These are phyloP conservation scores for Xenopus laevis DNA, from an alignment of 2,113 vertebrate genomes.

Conservation along the genomic window DNA sequence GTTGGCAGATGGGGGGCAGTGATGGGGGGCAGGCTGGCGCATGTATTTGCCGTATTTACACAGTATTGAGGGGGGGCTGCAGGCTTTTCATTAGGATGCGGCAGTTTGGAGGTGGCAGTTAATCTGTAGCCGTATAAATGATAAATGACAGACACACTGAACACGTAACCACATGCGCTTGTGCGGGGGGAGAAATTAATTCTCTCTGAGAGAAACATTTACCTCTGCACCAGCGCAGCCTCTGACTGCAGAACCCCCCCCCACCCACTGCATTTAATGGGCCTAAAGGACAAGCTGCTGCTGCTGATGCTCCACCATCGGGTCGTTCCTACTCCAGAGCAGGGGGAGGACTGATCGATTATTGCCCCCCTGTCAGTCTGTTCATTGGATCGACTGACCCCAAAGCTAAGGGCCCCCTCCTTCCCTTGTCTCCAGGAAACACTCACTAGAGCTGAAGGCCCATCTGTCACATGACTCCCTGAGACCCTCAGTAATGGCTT, in stretches of 20 bases:
- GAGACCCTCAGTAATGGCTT: too few species aligned
- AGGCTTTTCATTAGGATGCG: slow-evolving; percentile 16
- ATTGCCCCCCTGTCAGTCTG: background rate
- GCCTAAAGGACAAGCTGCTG: background rate
- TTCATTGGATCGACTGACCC: background rate
- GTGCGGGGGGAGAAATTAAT: background rate
- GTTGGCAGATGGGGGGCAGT: too few species aligned
- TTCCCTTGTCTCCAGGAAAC: too few species aligned
- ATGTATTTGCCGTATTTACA: slow-evolving; percentile 1
- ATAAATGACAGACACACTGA: slow-evolving; percentile 11
- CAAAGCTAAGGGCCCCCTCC: too few species aligned
- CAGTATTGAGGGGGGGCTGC: background rate
- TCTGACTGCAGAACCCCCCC: background rate
- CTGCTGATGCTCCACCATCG: background rate
- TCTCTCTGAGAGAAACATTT: background rate
- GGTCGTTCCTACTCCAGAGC: background rate
- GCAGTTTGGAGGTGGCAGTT: background rate
- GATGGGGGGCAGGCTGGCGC: background rate
- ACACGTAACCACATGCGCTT: background rate
- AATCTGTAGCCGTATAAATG: background rate
- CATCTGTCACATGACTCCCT: too few species aligned
- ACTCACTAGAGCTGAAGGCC: too few species aligned
- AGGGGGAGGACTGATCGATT: too few species aligned
- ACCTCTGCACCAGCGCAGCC: background rate
- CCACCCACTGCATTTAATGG: too few species aligned